Conservation (phyloP, 2,888 invertebrate species). For the Metacarcinus magister region DNA sequence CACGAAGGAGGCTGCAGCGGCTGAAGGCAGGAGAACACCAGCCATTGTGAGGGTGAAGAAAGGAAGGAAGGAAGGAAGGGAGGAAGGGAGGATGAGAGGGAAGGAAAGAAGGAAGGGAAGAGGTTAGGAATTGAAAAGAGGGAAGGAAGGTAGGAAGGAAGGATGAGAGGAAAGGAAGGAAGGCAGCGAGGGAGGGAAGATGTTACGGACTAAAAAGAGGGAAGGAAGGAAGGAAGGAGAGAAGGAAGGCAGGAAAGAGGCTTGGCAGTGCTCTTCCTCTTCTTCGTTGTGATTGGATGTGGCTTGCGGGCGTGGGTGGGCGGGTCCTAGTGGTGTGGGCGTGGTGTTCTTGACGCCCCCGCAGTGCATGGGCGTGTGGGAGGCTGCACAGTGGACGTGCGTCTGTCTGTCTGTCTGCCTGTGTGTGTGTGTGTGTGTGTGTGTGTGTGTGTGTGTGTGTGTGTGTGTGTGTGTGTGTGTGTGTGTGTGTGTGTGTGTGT, state of each 20-base stretch:
- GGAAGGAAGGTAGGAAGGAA: neutral
- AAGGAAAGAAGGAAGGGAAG: neutral
- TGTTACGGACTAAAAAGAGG: no score
- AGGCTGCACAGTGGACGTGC: neutral
- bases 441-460: no score
- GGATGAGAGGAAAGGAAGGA: neutral
- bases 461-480: no score
- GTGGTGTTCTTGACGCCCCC: neutral
- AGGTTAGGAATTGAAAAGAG: neutral
- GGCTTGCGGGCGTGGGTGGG: no score
- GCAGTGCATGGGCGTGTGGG: neutral
- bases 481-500: no score
- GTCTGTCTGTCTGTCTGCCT: neutral
- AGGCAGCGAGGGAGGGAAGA: neutral
- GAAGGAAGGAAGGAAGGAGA: no score
- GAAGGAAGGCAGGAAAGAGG: neutral
- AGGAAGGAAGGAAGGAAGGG: neutral
- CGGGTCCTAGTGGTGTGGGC: neutral
- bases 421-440: no score
- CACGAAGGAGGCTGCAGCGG: conserved; percentile 88
- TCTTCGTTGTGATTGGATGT: no score
- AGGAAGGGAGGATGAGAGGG: no score
- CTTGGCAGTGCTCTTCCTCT: no score
- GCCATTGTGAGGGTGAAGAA: conserved; percentile 52
- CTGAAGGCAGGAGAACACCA: conserved; percentile 85